phyloP scores from a whole-genome alignment of 2,797 vertebrate genomes.

The Gastrophryne carolinensis region DNA sequence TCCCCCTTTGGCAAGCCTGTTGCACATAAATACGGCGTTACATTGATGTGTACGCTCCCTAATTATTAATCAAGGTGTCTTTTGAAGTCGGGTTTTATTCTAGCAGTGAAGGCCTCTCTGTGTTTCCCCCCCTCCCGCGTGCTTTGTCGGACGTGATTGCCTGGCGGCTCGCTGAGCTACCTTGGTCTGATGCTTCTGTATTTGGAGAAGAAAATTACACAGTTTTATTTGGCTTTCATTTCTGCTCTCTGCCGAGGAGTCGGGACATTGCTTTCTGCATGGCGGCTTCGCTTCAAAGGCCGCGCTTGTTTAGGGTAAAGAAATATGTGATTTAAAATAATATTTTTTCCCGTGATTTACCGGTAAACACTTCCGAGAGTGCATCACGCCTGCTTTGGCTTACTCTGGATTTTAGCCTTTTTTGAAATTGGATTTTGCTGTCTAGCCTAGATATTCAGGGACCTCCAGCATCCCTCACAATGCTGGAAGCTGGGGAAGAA shows the following conservation, averaged over 20 bases:
- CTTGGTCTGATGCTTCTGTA: slow-evolving; percentile 33
- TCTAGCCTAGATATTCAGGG: background rate
- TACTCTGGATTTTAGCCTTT: background rate
- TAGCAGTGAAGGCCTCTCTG: background rate
- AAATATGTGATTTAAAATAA: background rate
- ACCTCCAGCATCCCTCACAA: too few species aligned
- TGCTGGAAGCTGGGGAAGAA: too few species aligned
- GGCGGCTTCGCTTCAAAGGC: slow-evolving; percentile 7
- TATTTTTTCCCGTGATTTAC: background rate
- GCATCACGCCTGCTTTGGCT: background rate
- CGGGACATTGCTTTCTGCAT: slow-evolving; percentile 11
- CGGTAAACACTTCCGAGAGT: background rate
- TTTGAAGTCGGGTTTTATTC: too few species aligned
- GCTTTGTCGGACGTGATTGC: slow-evolving; percentile 5
- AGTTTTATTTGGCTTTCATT: slow-evolving; percentile 40
- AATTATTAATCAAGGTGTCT: too few species aligned
- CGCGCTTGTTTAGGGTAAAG: slow-evolving; percentile 9
- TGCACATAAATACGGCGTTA: too few species aligned
- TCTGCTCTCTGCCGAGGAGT: slow-evolving; percentile 4
- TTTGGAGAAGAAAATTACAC: slow-evolving; percentile 31
- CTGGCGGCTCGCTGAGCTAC: background rate
- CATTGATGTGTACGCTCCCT: too few species aligned
- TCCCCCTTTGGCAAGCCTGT: too few species aligned
- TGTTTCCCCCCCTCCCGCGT: background rate
- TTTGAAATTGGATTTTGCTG: too few species aligned